Percentiles rank a stretch among this genome's conserved stretches.
phyloP scores from a whole-genome alignment of 2,113 vertebrate species.

The Protobothrops flavoviridis region DNA sequence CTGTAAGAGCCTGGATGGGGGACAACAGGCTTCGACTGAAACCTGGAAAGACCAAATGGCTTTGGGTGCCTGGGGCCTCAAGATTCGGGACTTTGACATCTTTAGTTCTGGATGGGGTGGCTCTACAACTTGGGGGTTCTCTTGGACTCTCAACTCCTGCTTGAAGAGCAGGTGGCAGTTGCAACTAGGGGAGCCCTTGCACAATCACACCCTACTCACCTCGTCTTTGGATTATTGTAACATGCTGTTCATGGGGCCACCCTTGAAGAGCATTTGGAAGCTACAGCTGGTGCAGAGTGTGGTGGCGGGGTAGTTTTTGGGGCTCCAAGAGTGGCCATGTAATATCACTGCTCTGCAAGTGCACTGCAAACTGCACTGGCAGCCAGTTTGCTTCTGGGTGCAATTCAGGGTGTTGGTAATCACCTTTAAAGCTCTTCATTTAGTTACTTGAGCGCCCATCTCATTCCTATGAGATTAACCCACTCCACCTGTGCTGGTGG shows the following conservation, averaged over 20 bases:
- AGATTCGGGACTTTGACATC: background rate
- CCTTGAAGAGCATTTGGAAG: background rate
- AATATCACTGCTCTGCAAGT: background rate
- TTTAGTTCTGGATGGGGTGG: background rate
- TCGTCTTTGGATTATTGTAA: background rate
- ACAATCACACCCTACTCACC: background rate
- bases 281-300: background rate
- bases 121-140: background rate
- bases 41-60: too few species aligned
- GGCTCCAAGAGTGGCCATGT: background rate
- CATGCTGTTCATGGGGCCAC: background rate
- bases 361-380: background rate
- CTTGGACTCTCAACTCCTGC: background rate
- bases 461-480: background rate
- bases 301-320: background rate
- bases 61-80: background rate
- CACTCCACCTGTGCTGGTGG: background rate
- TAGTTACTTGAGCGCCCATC: background rate
- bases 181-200: background rate
- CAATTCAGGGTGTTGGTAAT: too few species aligned
- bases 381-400: background rate
- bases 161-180: too few species aligned
- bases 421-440: too few species aligned
- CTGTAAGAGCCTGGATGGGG: background rate
- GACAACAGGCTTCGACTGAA: background rate